Conservation (phyloP, 2,113 vertebrate species). For the Parotia lawesii region DNA sequence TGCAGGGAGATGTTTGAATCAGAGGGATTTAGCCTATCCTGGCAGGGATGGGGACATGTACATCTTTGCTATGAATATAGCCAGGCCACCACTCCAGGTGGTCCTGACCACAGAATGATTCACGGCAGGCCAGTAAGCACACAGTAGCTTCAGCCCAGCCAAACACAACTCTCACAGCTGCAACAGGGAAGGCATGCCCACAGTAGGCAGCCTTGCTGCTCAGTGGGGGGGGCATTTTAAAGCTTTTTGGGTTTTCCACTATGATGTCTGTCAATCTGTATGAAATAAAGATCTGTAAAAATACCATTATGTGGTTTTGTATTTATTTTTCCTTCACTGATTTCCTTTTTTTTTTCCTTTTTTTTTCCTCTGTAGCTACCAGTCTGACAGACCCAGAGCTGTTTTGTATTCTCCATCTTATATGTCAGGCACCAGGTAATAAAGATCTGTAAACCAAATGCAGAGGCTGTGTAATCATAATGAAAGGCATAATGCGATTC, state of each 20-base stretch:
- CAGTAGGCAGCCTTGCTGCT: not conserved
- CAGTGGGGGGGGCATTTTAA: not conserved
- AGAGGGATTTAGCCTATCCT: not conserved
- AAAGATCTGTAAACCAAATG: not conserved
- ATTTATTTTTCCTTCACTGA: not conserved
- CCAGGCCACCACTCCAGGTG: not conserved
- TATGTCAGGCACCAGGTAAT: not conserved
- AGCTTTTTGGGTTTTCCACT: not conserved
- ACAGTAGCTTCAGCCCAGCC: not conserved
- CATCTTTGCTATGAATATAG: not conserved
- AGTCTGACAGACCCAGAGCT: not conserved
- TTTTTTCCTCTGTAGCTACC: not conserved
- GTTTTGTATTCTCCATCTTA: not conserved
- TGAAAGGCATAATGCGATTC: not conserved
- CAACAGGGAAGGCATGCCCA: no score
- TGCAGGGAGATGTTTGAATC: not conserved
- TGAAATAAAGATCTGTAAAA: not conserved
- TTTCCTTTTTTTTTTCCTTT: not conserved
- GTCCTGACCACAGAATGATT: not conserved
- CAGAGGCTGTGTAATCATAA: not conserved
- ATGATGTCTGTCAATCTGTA: not conserved
- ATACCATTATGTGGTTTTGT: not conserved
- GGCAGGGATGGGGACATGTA: not conserved
- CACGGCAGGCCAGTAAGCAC: not conserved
- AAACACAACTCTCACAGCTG: not conserved